Evolutionary conservation across 2,113 vertebrate genomes (phyloP).

Genomic region (Numida meleagris): DNA sequence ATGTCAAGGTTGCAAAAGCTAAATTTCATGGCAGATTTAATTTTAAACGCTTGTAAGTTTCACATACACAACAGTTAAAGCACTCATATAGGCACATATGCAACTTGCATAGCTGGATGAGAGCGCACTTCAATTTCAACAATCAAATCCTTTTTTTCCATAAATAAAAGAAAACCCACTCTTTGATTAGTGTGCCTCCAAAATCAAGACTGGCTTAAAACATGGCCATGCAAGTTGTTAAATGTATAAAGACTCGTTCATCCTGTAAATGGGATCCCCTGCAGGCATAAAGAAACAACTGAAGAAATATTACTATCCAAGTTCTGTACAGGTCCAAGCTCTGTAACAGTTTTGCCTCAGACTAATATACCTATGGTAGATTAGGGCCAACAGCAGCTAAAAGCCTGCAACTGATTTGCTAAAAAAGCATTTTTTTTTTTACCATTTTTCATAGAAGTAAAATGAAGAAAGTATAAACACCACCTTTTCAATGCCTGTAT

Average conservation of each 20-base stretch:
- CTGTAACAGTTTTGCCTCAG: background rate
- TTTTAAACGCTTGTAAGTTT: background rate
- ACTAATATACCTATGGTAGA: background rate
- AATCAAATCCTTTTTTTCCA: background rate
- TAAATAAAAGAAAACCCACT: background rate
- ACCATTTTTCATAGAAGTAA: background rate
- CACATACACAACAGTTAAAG: background rate
- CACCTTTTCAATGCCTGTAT: background rate
- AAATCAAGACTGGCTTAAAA: background rate
- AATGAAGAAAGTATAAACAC: background rate
- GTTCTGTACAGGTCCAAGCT: background rate
- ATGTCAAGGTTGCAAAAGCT: background rate
- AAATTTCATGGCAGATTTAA: background rate
- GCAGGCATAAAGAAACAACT: background rate
- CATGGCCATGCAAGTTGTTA: background rate
- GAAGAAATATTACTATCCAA: background rate
- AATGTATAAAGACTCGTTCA: background rate
- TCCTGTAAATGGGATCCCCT: background rate
- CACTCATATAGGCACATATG: background rate
- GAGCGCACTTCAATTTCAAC: background rate
- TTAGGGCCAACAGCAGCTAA: background rate
- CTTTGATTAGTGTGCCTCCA: background rate
- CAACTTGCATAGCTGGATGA: background rate
- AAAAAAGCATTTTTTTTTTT: background rate
- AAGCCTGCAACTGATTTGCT: background rate